Evolutionary conservation across 2,797 vertebrate species (phyloP).

Genomic region (Rhinophrynus dorsalis): DNA sequence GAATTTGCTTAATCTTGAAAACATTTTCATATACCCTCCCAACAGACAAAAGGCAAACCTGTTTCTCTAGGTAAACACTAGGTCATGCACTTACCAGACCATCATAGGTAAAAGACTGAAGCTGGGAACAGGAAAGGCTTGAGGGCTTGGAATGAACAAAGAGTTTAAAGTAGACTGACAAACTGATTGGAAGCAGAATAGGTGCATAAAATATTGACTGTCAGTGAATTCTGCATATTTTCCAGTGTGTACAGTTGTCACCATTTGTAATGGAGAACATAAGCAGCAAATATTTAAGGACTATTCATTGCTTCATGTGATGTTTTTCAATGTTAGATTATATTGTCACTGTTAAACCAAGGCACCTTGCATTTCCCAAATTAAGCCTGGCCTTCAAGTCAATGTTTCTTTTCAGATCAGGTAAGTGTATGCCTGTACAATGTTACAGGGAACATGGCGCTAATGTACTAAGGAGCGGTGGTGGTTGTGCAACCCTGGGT

Average conservation of each 20-base stretch:
- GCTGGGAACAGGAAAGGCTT: not conserved
- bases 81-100: slow-evolving; percentile 43
- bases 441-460: too few relatives aligned
- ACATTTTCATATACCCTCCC: slow-evolving; percentile 68
- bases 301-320: slow-evolving; percentile 13
- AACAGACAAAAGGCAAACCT: slow-evolving; percentile 48
- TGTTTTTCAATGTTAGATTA: not conserved
- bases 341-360: not conserved
- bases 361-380: not conserved
- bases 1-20: slow-evolving; percentile 64
- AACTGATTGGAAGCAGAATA: slow-evolving; percentile 35
- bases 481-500: too few relatives aligned
- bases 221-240: slow-evolving; percentile 24
- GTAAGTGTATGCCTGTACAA: too few relatives aligned
- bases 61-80: slow-evolving; percentile 52
- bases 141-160: not conserved
- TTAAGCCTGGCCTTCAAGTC: not conserved
- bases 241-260: slow-evolving; percentile 25
- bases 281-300: slow-evolving; percentile 9
- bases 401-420: too few relatives aligned
- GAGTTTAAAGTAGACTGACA: slow-evolving; percentile 24
- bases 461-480: too few relatives aligned
- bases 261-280: slow-evolving; percentile 16
- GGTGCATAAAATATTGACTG: slow-evolving; percentile 12
- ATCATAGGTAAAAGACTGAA: not conserved